Base-by-base conservation (phyloP, 2,797 vertebrate species). In the Liasis olivaceus region DNA sequence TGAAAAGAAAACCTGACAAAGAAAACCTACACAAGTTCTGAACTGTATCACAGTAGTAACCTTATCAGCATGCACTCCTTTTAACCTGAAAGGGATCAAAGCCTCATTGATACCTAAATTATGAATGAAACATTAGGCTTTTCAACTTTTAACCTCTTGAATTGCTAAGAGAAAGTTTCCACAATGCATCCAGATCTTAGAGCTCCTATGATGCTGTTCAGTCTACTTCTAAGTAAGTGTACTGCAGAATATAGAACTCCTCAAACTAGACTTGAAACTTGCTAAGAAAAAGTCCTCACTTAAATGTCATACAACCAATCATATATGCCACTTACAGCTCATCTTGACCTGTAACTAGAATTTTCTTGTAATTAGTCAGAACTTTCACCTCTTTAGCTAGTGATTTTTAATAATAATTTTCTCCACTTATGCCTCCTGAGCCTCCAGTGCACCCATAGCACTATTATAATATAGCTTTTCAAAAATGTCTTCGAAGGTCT, bases 121-220 rank as follows among this genome's bases (percentile, higher is more conserved):
- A 96, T 96, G 96, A 96, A 97, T 97, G 97, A 96, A 97, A 96
- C 95, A 93, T 94, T 95, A 89, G 96, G 96, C 96, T 96, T 94
- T 97, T 97, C 94, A 97, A 96, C 97, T 97, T 96, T 96, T 96
- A 97, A 96, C 97, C 97, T 97, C 95, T 81, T 0, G 90, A 90
- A 13, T 95, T 96, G 96, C 95, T 92, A 96, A 96, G 95, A 95
- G 96, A 96, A 96, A 95, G 93, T 94, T 95, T 96, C 93, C 91
- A 96, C 96, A 95, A 95, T 85, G 89, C 86, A 31, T 93, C 26
- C 14, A 1, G 36, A 28, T 94, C 94, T 94, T 89, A 58, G 64
- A 58, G 92, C 86, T 94, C 13, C 54, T 95, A 94, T 72, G 87
- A 87, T 93, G 1, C 90, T 90, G 56, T 92, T 89, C 15, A 31